These are phyloP conservation scores for Conops quadrifasciatus DNA, from an alignment of 2,888 invertebrate genomes.

Conservation along the genomic window DNA sequence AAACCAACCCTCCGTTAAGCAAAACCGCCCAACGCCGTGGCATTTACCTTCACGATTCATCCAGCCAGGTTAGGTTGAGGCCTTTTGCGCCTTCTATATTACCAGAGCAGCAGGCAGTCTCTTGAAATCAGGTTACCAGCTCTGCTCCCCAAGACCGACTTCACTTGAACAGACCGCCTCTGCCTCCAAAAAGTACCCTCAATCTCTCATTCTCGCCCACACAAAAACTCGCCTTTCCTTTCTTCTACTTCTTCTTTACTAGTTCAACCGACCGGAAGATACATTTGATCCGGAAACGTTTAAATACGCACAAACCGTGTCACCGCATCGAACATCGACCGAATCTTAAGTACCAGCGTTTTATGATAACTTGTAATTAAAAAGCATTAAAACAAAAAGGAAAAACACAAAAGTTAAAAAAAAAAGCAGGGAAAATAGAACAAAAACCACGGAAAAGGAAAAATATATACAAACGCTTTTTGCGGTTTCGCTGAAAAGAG, in stretches of 20 bases:
- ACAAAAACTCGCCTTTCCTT: too few species aligned
- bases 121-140: too few species aligned
- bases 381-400: slow-evolving; percentile 12
- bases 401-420: slow-evolving; percentile 23
- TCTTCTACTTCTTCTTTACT: too few species aligned
- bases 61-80: too few species aligned
- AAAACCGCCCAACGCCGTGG: not conserved
- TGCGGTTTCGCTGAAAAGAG: slow-evolving; percentile 29
- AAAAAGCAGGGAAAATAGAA: too few species aligned
- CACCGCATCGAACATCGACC: slow-evolving; percentile 21
- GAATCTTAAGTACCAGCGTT: slow-evolving; percentile 30
- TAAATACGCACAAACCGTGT: slow-evolving; percentile 12
- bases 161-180: not conserved
- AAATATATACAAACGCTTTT: slow-evolving; percentile 35
- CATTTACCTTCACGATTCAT: too few species aligned
- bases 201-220: not conserved
- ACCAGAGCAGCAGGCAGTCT: too few species aligned
- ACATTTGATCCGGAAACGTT: slow-evolving; percentile 30
- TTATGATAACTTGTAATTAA: too few species aligned
- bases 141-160: too few species aligned
- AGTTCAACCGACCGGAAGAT: not conserved
- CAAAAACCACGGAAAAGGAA: not conserved
- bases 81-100: too few species aligned
- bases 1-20: not conserved
- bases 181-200: not conserved